Conservation (phyloP, 2,888 invertebrate species). For the Heterodera filipjevi region DNA sequence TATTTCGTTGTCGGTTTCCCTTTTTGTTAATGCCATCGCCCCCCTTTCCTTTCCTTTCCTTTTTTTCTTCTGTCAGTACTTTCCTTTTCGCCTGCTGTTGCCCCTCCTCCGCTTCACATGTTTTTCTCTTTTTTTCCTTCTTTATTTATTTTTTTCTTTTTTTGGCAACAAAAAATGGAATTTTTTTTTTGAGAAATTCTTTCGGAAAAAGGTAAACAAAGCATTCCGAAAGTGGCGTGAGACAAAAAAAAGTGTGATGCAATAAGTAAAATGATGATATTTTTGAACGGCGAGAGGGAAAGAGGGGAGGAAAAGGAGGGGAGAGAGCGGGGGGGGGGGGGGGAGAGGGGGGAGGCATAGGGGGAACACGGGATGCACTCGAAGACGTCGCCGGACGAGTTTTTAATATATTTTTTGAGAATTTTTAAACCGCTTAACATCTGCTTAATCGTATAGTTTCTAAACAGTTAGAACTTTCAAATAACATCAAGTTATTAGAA, state of each 20-base stretch:
- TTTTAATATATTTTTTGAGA: too few species aligned
- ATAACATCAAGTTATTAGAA: too few species aligned
- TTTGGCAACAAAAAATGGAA: neutral
- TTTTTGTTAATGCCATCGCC: neutral
- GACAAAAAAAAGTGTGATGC: neutral
- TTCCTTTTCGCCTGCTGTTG: neutral
- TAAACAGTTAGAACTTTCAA: too few species aligned
- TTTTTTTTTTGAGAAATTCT: neutral
- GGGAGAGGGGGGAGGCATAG: too few species aligned
- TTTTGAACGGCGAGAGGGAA: neutral
- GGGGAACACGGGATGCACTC: too few species aligned
- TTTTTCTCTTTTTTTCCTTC: too few species aligned
- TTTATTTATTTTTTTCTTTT: neutral
- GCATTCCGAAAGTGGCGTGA: conserved; percentile 4
- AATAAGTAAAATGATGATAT: neutral
- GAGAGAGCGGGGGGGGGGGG: neutral
- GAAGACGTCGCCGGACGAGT: too few species aligned
- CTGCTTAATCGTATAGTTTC: too few species aligned
- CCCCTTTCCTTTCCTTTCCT: neutral
- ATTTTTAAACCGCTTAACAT: too few species aligned
- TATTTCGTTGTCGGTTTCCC: neutral
- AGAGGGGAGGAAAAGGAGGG: neutral
- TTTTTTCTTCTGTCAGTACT: neutral
- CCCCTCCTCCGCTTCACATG: too few species aligned
- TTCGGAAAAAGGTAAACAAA: neutral